Percentiles rank a stretch among this genome's conserved stretches.
These are phyloP conservation scores for Pitta sordida DNA, from an alignment of 2,113 vertebrate species.

Conservation along the genomic window DNA sequence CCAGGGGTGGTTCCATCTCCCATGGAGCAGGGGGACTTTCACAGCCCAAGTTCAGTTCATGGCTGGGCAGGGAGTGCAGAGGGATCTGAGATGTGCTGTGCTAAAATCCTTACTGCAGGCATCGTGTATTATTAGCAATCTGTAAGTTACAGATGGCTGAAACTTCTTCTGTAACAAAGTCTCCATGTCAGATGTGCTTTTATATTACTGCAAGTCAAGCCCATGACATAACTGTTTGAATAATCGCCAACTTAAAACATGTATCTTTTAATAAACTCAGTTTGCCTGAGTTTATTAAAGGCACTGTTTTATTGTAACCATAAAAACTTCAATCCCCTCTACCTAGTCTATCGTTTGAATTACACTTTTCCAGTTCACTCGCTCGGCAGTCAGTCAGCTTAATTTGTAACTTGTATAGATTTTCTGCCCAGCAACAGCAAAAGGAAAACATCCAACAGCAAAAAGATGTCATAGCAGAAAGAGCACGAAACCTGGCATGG, in stretches of 20 bases:
- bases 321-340: neutral
- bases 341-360: neutral
- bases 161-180: neutral
- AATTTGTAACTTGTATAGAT: slow-evolving; percentile 51
- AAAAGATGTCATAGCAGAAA: neutral
- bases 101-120: neutral
- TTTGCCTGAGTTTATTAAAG: neutral
- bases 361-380: neutral
- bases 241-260: neutral
- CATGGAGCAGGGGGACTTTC: neutral
- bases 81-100: rapidly evolving
- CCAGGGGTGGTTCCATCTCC: neutral
- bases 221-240: neutral
- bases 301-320: neutral
- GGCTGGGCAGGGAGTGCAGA: neutral
- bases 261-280: neutral
- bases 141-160: neutral
- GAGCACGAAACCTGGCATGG: neutral
- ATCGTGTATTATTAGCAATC: neutral
- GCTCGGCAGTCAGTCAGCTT: slow-evolving; percentile 17
- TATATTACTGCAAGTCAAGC: neutral
- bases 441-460: slow-evolving; percentile 13
- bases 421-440: slow-evolving; percentile 46
- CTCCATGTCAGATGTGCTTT: neutral
- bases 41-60: neutral